phyloP scores from a whole-genome alignment of 1,140 invertebrate genomes.

The Eulimnadia texana region DNA sequence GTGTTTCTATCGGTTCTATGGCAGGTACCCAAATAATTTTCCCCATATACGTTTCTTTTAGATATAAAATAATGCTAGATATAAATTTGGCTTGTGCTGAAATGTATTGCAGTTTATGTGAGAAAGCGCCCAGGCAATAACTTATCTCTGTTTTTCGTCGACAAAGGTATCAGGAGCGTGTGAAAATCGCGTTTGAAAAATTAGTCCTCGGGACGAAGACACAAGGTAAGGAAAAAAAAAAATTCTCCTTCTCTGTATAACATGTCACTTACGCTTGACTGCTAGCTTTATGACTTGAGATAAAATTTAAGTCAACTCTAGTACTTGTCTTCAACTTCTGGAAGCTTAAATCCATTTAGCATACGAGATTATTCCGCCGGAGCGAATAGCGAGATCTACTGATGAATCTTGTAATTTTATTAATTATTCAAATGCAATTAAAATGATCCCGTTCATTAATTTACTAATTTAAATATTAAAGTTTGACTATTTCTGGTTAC shows the following conservation, averaged over 20 bases:
- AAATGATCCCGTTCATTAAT: too few species aligned
- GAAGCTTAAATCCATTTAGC: too few species aligned
- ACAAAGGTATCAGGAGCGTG: slow-evolving; percentile 28
- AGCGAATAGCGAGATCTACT: too few species aligned
- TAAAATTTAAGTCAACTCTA: too few species aligned
- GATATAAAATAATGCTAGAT: neutral
- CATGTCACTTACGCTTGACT: neutral
- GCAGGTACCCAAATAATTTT: slow-evolving; percentile 39
- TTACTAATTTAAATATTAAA: too few species aligned
- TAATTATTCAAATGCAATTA: too few species aligned
- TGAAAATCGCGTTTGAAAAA: slow-evolving; percentile 30
- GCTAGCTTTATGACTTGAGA: neutral
- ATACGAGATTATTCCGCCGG: too few species aligned
- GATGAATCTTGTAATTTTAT: too few species aligned
- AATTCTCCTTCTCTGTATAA: neutral
- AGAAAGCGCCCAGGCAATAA: neutral
- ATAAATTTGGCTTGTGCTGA: neutral
- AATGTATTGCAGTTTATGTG: neutral
- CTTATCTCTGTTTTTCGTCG: neutral
- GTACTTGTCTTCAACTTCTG: too few species aligned
- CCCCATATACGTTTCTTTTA: neutral
- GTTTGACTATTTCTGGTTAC: too few species aligned
- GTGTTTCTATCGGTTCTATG: slow-evolving; percentile 63
- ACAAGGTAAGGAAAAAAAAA: slow-evolving; percentile 21
- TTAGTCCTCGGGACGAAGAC: slow-evolving; percentile 25